phyloP scores from a whole-genome alignment of 2,797 vertebrate genomes.

The Notamacropus eugenii region DNA sequence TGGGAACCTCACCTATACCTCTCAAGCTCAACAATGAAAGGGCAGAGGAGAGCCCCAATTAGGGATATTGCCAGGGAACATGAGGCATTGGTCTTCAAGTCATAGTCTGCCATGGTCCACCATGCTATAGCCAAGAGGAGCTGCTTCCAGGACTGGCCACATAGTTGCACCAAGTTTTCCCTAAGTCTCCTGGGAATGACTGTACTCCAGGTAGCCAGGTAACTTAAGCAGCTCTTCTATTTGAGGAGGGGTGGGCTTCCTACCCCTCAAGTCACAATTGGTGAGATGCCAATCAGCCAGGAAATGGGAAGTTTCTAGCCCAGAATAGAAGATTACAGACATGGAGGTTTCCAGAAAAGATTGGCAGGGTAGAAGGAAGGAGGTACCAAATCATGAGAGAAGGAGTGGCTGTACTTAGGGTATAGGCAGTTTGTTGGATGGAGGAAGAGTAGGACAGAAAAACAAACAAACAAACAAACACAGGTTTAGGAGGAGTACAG shows the following conservation, averaged over 20 bases:
- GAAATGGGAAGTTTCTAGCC: background rate
- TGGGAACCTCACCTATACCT: background rate
- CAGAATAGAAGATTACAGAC: background rate
- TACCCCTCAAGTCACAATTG: background rate
- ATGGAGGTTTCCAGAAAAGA: background rate
- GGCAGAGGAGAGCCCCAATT: background rate
- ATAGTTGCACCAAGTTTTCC: no score
- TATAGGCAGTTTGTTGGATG: background rate
- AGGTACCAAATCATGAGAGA: background rate
- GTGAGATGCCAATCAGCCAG: background rate
- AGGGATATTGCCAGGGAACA: background rate
- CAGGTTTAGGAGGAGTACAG: background rate
- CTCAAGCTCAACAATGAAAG: background rate
- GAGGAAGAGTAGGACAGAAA: background rate
- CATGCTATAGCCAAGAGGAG: background rate
- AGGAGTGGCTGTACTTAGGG: background rate
- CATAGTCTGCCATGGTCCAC: background rate
- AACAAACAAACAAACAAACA: no score
- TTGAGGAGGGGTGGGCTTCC: background rate
- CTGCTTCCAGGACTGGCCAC: background rate
- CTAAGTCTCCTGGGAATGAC: background rate
- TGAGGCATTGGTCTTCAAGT: background rate
- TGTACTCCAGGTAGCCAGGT: no score
- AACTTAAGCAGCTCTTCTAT: background rate
- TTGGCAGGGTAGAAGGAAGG: background rate